Percentiles rank a stretch among this genome's conserved stretches.
Evolutionary conservation across 2,797 vertebrate genomes (phyloP).

Genomic region (Esox lucius): DNA sequence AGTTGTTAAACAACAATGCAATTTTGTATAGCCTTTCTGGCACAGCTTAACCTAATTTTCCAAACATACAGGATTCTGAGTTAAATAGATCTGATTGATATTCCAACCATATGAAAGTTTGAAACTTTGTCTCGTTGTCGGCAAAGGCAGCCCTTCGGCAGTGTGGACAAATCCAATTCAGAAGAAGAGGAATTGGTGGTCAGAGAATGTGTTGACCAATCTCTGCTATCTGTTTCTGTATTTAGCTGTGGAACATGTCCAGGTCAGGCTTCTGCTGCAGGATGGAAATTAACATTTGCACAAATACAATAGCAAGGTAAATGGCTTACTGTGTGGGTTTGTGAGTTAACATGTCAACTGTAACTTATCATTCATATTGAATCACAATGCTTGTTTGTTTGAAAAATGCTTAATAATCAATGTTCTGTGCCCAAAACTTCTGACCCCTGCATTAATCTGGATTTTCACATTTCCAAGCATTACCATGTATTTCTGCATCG

Average conservation of each 20-base stretch:
- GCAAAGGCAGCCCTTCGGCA: slow-evolving; percentile 43
- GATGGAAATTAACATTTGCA: slow-evolving; percentile 23
- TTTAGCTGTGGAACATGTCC: slow-evolving; percentile 34
- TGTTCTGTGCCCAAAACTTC: too few species aligned
- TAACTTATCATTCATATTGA: background rate
- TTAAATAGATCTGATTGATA: slow-evolving; percentile 46
- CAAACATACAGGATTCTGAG: slow-evolving; percentile 51
- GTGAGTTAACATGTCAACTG: background rate
- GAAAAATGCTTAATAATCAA: too few species aligned
- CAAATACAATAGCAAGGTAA: background rate
- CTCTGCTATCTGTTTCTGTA: slow-evolving; percentile 33
- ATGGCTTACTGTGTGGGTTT: background rate
- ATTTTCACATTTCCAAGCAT: too few species aligned
- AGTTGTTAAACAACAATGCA: too few species aligned
- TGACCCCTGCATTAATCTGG: too few species aligned
- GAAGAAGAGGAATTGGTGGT: slow-evolving; percentile 39
- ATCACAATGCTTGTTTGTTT: background rate
- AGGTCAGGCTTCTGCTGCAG: slow-evolving; percentile 38
- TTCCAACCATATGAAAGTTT: slow-evolving; percentile 50
- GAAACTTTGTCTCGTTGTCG: slow-evolving; percentile 45
- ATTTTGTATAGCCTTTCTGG: too few species aligned
- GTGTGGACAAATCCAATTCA: slow-evolving; percentile 54
- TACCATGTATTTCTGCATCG: too few species aligned
- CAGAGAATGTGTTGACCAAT: slow-evolving; percentile 31
- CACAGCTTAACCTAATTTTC: slow-evolving; percentile 5